Conservation (phyloP, 1,140 invertebrate species). For the Pygmarrhopalites habei region DNA sequence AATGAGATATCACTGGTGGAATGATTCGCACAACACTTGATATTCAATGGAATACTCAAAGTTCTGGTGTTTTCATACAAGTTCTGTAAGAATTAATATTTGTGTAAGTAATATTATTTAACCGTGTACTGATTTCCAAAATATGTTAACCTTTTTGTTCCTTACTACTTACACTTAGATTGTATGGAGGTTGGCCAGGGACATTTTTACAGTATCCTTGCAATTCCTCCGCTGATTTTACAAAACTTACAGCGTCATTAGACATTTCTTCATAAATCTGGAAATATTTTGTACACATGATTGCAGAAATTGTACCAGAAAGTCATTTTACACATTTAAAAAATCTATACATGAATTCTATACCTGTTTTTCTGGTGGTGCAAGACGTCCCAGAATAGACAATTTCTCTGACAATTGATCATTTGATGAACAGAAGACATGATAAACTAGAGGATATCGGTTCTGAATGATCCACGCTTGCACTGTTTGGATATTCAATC, state of each 20-base stretch:
- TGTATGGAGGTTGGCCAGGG: too few species aligned
- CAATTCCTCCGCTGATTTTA: not conserved
- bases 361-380: not conserved
- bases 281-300: not conserved
- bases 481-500: not conserved
- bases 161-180: too few species aligned
- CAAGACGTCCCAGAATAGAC: too few species aligned
- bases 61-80: slow-evolving; percentile 18
- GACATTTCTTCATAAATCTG: not conserved
- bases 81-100: slow-evolving; percentile 1
- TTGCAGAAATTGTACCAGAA: too few species aligned
- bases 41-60: slow-evolving; percentile 21
- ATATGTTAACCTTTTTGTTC: too few species aligned
- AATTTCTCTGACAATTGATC: too few species aligned
- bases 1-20: slow-evolving; percentile 1
- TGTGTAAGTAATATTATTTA: too few species aligned
- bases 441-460: not conserved
- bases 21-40: slow-evolving; percentile 22
- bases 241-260: not conserved
- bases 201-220: too few species aligned
- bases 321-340: not conserved
- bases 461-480: not conserved
- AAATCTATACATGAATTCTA: not conserved
- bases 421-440: not conserved
- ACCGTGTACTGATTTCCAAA: too few species aligned